These are phyloP conservation scores for Tauraco erythrolophus DNA, from an alignment of 2,113 vertebrate species.

Conservation along the genomic window DNA sequence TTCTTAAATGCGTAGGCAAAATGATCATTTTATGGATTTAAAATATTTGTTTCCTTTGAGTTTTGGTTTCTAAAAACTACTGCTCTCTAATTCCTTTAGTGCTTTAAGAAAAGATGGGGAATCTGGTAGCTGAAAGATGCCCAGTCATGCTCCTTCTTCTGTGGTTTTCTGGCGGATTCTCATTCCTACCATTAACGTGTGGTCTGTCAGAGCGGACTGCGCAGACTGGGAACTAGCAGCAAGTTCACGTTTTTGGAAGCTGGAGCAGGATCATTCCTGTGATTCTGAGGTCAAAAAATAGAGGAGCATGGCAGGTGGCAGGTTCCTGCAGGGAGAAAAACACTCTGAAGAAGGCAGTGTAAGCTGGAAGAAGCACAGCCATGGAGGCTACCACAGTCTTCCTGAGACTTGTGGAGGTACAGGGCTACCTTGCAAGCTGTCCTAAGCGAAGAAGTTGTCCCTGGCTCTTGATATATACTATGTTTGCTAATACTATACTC, in stretches of 20 bases:
- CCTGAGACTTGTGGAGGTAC: neutral
- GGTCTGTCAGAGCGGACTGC: neutral
- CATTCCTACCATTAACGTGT: neutral
- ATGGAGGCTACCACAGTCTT: neutral
- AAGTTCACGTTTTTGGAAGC: neutral
- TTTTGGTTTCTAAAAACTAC: neutral
- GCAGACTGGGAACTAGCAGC: neutral
- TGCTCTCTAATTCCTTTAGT: neutral
- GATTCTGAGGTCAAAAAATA: neutral
- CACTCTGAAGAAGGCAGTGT: neutral
- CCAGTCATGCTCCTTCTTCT: neutral
- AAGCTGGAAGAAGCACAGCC: neutral
- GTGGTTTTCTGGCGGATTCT: neutral
- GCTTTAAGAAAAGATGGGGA: neutral
- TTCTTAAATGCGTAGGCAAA: neutral
- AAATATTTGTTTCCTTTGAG: neutral
- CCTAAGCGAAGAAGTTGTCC: neutral
- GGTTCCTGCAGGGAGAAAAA: neutral
- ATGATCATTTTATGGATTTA: neutral
- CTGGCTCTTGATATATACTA: neutral
- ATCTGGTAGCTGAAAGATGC: neutral
- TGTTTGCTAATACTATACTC: neutral
- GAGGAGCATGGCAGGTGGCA: neutral
- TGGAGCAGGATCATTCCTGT: neutral
- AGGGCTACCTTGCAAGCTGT: neutral